A percentile compares a stretch with the other conserved stretches of the same genome.
These are phyloP conservation scores for Heloderma charlesbogerti DNA, from an alignment of 2,113 vertebrate species.

Conservation along the genomic window DNA sequence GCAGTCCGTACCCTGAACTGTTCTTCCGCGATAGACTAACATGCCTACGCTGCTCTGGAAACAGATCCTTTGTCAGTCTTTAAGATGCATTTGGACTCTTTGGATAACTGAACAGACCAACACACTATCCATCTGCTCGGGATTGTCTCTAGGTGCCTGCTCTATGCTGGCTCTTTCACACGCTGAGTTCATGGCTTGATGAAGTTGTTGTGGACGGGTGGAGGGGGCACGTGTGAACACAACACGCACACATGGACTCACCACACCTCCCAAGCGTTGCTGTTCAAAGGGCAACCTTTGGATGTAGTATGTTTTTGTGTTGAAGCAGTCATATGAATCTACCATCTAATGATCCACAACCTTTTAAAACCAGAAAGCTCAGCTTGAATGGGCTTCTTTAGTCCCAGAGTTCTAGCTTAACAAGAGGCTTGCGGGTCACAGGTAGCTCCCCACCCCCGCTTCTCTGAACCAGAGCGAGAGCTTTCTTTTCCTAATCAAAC, in stretches of 20 bases:
- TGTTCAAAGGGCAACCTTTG: not conserved
- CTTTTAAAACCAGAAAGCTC: not conserved
- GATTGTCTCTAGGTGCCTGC: not conserved
- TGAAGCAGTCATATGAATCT: not conserved
- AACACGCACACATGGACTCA: not conserved
- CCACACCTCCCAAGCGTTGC: not conserved
- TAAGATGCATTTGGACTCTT: too few species aligned
- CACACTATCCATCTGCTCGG: not conserved
- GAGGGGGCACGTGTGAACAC: not conserved
- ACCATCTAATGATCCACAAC: not conserved
- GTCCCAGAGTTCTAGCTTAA: not conserved
- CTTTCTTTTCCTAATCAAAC: not conserved
- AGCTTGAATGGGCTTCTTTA: not conserved
- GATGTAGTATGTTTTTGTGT: not conserved
- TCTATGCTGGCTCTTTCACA: not conserved
- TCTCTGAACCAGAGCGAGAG: not conserved
- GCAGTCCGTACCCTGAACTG: too few species aligned
- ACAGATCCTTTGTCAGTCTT: too few species aligned
- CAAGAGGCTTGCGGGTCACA: not conserved
- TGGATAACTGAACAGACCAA: not conserved
- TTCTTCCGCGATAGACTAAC: too few species aligned
- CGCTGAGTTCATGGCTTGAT: not conserved
- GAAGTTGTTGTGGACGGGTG: not conserved
- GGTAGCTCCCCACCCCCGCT: not conserved
- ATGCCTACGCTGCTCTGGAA: too few species aligned